A percentile compares a stretch with the other conserved stretches of the same genome.
Evolutionary conservation across 2,113 vertebrate species (phyloP).

Genomic region (Gymnogyps californianus): DNA sequence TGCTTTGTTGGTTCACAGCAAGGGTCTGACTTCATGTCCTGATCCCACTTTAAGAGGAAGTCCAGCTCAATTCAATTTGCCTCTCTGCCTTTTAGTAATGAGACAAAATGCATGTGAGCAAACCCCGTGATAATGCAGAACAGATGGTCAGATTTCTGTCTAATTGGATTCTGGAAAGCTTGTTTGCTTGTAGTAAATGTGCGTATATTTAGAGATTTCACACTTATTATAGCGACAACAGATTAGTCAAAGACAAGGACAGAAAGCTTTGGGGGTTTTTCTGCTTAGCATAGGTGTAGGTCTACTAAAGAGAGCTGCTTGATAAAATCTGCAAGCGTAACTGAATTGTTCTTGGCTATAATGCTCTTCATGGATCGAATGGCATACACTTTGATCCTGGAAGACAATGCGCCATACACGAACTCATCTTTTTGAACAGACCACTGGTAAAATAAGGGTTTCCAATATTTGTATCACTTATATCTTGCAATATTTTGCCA

Average conservation of each 20-base stretch:
- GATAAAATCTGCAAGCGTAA: constrained; percentile 10
- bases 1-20: constrained; percentile 84
- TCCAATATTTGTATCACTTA: background rate
- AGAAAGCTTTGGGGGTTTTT: background rate
- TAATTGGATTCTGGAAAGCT: constrained; percentile 74
- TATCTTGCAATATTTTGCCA: background rate
- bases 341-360: constrained; percentile 2
- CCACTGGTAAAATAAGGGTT: background rate
- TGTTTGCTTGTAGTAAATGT: constrained; percentile 55
- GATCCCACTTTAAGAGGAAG: constrained; percentile 72
- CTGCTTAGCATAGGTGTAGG: background rate
- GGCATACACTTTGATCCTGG: background rate
- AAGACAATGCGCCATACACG: background rate
- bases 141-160: constrained; percentile 79
- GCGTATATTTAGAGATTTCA: constrained; percentile 70
- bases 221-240: constrained; percentile 64
- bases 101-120: constrained; percentile 60
- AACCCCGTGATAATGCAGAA: constrained; percentile 69
- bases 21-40: constrained; percentile 80
- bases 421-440: background rate
- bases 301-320: constrained; percentile 11
- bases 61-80: constrained; percentile 77
- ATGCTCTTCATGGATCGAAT: background rate
- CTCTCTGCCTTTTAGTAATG: constrained; percentile 72
- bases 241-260: constrained; percentile 33